phyloP scores from a whole-genome alignment of 2,113 vertebrate genomes.

The Vidua chalybeata region DNA sequence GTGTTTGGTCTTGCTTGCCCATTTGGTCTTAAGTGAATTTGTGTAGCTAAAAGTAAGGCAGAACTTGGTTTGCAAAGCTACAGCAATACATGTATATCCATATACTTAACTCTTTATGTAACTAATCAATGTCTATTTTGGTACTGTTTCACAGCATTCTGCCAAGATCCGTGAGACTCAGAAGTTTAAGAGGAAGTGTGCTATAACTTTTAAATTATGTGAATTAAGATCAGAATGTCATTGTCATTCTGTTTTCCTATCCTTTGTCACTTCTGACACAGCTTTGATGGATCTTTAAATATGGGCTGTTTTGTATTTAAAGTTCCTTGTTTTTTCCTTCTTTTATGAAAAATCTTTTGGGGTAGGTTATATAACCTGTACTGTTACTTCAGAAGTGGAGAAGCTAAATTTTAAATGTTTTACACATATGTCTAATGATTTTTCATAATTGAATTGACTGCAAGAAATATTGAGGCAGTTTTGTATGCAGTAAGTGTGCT shows the following conservation, averaged over 20 bases:
- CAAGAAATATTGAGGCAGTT: slow-evolving; percentile 40
- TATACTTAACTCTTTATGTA: background rate
- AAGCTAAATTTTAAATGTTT: slow-evolving; percentile 41
- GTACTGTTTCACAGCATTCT: background rate
- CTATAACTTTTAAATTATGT: background rate
- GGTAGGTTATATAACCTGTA: background rate
- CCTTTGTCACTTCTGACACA: slow-evolving; percentile 35
- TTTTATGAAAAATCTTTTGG: slow-evolving; percentile 23
- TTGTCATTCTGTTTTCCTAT: background rate
- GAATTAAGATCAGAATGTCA: slow-evolving; percentile 43
- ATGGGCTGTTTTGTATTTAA: slow-evolving; percentile 32
- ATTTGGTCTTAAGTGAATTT: background rate
- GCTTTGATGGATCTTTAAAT: slow-evolving; percentile 46
- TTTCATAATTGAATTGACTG: background rate
- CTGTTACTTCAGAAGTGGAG: background rate
- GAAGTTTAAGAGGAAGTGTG: background rate
- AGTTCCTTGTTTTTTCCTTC: slow-evolving; percentile 34
- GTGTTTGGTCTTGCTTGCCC: background rate
- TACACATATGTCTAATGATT: background rate
- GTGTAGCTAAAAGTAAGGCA: background rate
- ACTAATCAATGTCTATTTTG: background rate
- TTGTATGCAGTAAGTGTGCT: background rate
- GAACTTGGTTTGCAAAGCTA: background rate
- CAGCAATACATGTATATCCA: background rate
- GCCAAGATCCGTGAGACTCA: background rate